phyloP scores from a whole-genome alignment of 2,113 vertebrate species.

The Pachyramphus minor region DNA sequence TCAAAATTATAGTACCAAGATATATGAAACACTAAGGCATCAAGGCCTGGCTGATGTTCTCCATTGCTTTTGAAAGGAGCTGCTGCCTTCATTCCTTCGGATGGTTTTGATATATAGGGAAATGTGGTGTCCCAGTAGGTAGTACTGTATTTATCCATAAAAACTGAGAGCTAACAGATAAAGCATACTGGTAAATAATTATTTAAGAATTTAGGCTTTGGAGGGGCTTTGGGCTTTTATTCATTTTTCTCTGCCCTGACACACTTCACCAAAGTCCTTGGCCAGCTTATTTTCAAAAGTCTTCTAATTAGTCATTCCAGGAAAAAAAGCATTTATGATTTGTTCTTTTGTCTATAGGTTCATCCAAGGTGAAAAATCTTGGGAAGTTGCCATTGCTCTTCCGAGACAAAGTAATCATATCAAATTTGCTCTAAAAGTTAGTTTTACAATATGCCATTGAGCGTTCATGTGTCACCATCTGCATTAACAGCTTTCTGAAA shows the following conservation, averaged over 20 bases:
- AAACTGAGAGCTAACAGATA: neutral
- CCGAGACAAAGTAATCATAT: neutral
- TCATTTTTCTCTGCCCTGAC: neutral
- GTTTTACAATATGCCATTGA: neutral
- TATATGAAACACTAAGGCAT: neutral
- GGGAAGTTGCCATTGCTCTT: neutral
- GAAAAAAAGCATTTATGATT: neutral
- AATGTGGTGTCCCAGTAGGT: neutral
- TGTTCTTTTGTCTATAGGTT: neutral
- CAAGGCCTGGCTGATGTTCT: neutral
- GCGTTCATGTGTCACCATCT: neutral
- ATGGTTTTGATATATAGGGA: neutral
- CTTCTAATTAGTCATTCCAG: neutral
- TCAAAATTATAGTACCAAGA: neutral
- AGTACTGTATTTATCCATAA: neutral
- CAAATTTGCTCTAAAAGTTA: neutral
- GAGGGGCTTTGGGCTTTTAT: neutral
- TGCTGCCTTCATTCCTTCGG: neutral
- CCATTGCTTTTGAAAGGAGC: neutral
- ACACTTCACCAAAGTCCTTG: neutral
- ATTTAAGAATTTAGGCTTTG: neutral
- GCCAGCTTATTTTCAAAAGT: neutral
- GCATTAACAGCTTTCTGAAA: neutral
- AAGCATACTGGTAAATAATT: neutral
- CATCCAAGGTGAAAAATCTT: neutral